Conservation (phyloP, 2,888 invertebrate genomes). For the Oxyteleia sp. region DNA sequence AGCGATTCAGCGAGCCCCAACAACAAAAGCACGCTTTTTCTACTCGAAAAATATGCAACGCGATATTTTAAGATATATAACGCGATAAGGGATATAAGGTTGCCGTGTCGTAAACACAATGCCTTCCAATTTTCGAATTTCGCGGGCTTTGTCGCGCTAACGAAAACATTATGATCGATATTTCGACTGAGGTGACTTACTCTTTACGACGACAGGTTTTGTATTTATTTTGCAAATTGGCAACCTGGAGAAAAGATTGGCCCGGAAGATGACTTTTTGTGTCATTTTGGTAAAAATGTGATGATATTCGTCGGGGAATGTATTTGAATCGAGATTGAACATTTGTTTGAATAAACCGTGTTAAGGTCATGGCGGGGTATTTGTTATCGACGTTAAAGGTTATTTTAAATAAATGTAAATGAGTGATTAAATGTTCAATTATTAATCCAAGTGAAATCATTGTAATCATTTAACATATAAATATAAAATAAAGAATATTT, state of each 20-base stretch:
- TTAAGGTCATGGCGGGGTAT: too few relatives aligned
- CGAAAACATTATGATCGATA: constrained; percentile 7
- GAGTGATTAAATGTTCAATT: too few relatives aligned
- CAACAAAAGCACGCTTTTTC: constrained; percentile 63
- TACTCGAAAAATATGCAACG: constrained; percentile 69
- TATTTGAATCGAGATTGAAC: constrained; percentile 18
- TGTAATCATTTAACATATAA: too few relatives aligned
- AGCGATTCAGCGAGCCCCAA: constrained; percentile 40
- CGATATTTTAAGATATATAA: constrained; percentile 58
- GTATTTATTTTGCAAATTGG: constrained; percentile 24
- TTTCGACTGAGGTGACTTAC: neutral
- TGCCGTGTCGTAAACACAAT: constrained; percentile 19
- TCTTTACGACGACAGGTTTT: neutral
- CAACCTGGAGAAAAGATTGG: constrained; percentile 20
- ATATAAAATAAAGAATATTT: too few relatives aligned
- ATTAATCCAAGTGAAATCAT: too few relatives aligned
- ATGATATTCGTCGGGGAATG: constrained; percentile 10
- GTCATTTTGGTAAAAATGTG: constrained; percentile 22
- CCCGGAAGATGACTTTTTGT: constrained; percentile 19
- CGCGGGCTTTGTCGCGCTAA: neutral
- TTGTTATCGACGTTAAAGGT: too few relatives aligned
- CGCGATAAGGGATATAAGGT: constrained; percentile 44
- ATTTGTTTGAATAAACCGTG: constrained; percentile 6
- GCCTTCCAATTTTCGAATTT: constrained; percentile 30
- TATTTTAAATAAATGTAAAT: too few relatives aligned